Percentiles rank a stretch among this genome's conserved stretches.
These are phyloP conservation scores for Mesocricetus auratus DNA, from an alignment of 2,113 vertebrate genomes.

Conservation along the genomic window DNA sequence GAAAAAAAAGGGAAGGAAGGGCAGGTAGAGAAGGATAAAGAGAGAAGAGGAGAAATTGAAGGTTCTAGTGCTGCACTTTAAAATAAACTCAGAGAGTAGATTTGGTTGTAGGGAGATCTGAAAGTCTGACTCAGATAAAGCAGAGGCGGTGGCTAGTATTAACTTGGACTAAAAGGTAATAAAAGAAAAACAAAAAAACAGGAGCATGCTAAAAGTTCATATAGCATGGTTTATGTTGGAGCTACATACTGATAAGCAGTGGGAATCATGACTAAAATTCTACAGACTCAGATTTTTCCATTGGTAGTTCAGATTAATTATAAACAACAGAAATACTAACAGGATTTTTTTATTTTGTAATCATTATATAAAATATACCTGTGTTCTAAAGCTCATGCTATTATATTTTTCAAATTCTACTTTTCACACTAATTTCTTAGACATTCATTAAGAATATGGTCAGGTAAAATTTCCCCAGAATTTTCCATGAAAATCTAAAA, in stretches of 20 bases:
- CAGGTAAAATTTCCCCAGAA: not conserved
- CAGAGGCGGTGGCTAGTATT: not conserved
- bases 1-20: not conserved
- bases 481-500: not conserved
- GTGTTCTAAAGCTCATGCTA: not conserved
- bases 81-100: not conserved
- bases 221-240: not conserved
- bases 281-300: not conserved
- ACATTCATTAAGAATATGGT: constrained; percentile 4
- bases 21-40: not conserved
- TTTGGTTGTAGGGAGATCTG: not conserved
- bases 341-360: not conserved
- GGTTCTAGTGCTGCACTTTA: not conserved
- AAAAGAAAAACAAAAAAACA: not conserved
- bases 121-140: not conserved
- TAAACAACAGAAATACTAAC: not conserved
- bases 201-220: not conserved
- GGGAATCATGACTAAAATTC: not conserved
- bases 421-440: constrained; percentile 17
- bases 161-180: not conserved
- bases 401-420: constrained; percentile 2
- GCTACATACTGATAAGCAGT: not conserved
- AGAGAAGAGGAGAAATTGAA: not conserved
- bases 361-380: not conserved
- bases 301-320: not conserved